Conservation (phyloP, 2,797 vertebrate genomes). For the Rhinogobio ventralis region DNA sequence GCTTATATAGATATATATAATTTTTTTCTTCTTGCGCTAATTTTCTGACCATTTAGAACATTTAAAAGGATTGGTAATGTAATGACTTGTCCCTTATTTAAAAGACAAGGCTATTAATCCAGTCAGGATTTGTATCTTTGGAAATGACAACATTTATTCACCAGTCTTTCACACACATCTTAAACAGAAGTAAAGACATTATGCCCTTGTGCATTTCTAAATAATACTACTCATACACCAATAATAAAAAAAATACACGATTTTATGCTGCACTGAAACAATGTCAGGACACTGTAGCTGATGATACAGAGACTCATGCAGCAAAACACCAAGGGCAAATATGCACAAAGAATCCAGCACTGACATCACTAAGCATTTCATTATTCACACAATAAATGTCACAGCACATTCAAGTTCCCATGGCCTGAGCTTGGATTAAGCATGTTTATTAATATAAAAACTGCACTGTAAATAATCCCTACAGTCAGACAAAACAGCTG, state of each 20-base stretch:
- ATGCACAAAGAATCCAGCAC: slow-evolving; percentile 10
- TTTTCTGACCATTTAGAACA: background rate
- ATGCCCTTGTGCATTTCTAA: slow-evolving; percentile 5
- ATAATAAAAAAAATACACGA: background rate
- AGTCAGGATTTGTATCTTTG: background rate
- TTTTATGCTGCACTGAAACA: slow-evolving; percentile 27
- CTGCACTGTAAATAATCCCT: background rate
- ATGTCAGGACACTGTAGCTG: background rate
- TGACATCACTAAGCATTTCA: slow-evolving; percentile 14
- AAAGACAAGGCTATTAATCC: background rate
- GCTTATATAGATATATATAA: background rate
- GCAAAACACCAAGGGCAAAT: slow-evolving; percentile 15
- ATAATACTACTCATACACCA: background rate
- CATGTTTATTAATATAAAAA: slow-evolving; percentile 2
- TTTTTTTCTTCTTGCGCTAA: background rate
- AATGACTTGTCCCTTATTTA: background rate
- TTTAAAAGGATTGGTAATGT: background rate
- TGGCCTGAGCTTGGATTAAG: slow-evolving; percentile 14
- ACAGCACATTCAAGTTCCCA: slow-evolving; percentile 32
- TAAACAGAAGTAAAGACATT: background rate
- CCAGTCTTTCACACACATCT: background rate
- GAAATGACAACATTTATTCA: slow-evolving; percentile 37
- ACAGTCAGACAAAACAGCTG: slow-evolving; percentile 2
- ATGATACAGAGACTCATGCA: slow-evolving; percentile 17
- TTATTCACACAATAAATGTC: slow-evolving; percentile 26